Base-by-base conservation (phyloP, 2,888 invertebrate genomes). In the Empis stercorea region DNA sequence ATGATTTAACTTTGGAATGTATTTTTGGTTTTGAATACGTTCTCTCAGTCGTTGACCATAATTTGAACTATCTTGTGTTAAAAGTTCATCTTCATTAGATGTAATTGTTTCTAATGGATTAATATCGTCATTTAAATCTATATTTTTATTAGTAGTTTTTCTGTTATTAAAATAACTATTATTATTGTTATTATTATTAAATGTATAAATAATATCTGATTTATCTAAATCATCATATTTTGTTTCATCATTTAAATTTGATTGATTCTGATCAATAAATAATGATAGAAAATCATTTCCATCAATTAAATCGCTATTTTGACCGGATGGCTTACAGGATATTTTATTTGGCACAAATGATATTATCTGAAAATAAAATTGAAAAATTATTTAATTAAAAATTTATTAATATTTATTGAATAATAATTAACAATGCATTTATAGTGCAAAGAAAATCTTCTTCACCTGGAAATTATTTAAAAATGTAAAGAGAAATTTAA, bases 261-360 rank as follows among this genome's bases (percentile, higher is more conserved):
- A 54, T 32, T 61, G 59, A 49, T 61, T 61, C 47, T 59, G 63
- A 32, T 61, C 60, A 45, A 66, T 58, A 47, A 65, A 63, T 47
- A 66, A 50, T 50, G 66, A 65, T 30, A 66, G 59, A 54, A 66
- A 66, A 55, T 66, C 67, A 58, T 63, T 62, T 48, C 66, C 66
- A 49, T 63, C 61, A 52, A 66, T 65, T 56, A 66, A 58, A 55
- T 65, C 66, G 57, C 61, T 63, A 34, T n/a, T 34, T 13, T n/a
- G 34, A 34, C 34, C n/a, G 5, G 34, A 7, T 34, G 34, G 34
- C 7, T 34, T 13, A 27, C 23, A 27, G 23, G 23, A 27, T 7
- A 27, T 27, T 27, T 9, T 27, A 27, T 27, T 27, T 27, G 23
- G 23, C 23, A 27, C 23, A 27, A 27, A 27, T 27, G 23, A 27